These are phyloP conservation scores for Dione juno DNA, from an alignment of 2,888 invertebrate genomes.

Conservation along the genomic window DNA sequence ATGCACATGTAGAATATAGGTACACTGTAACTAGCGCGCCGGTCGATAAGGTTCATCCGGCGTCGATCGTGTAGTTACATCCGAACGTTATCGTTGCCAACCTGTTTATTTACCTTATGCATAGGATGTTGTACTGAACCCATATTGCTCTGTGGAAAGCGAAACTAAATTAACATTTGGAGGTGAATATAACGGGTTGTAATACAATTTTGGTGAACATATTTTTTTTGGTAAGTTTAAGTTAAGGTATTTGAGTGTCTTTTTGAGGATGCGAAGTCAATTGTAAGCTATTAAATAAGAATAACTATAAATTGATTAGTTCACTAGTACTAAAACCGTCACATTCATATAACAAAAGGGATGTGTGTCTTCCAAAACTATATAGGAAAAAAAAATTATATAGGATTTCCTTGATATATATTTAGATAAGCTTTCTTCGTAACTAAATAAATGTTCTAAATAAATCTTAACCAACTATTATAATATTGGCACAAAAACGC, in stretches of 20 bases:
- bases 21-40: background rate
- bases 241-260: too few relatives aligned
- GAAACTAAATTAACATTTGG: background rate
- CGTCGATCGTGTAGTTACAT: conserved; percentile 20
- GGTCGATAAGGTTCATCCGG: conserved; percentile 27
- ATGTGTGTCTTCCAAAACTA: too few relatives aligned
- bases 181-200: background rate
- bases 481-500: conserved; percentile 30
- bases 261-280: too few relatives aligned
- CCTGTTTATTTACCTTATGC: conserved; percentile 18
- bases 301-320: too few relatives aligned
- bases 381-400: too few relatives aligned
- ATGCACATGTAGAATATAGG: background rate
- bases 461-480: conserved; percentile 28
- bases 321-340: too few relatives aligned
- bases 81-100: conserved; percentile 17
- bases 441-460: conserved; percentile 37
- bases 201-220: background rate
- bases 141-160: background rate
- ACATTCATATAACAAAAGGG: too few relatives aligned
- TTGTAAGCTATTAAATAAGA: too few relatives aligned
- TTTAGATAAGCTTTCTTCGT: too few relatives aligned
- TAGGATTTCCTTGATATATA: too few relatives aligned
- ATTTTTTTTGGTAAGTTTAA: background rate
- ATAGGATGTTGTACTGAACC: background rate